phyloP scores from a whole-genome alignment of 2,888 invertebrate species.

The Oscheius onirici region DNA sequence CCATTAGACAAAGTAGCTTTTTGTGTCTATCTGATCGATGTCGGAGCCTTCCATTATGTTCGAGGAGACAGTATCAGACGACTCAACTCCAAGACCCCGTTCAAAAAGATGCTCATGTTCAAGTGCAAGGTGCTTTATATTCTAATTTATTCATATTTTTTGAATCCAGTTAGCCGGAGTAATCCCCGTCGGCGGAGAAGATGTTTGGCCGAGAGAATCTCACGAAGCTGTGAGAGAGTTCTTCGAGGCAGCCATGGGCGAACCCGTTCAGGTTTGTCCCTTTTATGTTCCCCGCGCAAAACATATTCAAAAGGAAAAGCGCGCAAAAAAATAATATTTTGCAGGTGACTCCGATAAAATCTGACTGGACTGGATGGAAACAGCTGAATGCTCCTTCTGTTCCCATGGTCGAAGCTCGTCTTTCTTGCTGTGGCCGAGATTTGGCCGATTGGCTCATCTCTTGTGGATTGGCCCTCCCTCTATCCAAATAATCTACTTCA shows the following conservation, averaged over 20 bases:
- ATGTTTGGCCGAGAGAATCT: conserved; percentile 58
- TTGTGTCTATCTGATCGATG: conserved; percentile 56
- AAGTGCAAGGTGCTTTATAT: conserved; percentile 51
- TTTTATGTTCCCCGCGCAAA: too few relatives aligned
- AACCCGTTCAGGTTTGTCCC: conserved; percentile 45
- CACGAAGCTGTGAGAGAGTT: conserved; percentile 58
- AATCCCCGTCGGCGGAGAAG: conserved; percentile 48
- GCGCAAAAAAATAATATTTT: conserved; percentile 14
- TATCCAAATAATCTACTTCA: background rate
- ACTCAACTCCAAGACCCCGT: conserved; percentile 57
- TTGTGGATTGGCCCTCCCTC: conserved; percentile 47
- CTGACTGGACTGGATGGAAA: conserved; percentile 54
- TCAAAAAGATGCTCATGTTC: conserved; percentile 62
- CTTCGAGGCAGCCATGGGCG: conserved; percentile 52
- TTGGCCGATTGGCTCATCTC: conserved; percentile 59
- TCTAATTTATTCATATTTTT: background rate
- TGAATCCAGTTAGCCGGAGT: conserved; percentile 50
- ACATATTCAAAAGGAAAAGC: too few relatives aligned
- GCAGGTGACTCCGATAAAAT: conserved; percentile 45
- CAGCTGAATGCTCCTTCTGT: conserved; percentile 58
- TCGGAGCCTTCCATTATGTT: conserved; percentile 59
- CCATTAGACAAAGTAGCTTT: conserved; percentile 46
- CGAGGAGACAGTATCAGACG: conserved; percentile 47
- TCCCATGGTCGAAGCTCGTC: conserved; percentile 53
- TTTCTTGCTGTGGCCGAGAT: conserved; percentile 54